A percentile compares a stretch with the other conserved stretches of the same genome.
Conservation (phyloP, 2,113 vertebrate genomes). For the Onychostruthus taczanowskii region DNA sequence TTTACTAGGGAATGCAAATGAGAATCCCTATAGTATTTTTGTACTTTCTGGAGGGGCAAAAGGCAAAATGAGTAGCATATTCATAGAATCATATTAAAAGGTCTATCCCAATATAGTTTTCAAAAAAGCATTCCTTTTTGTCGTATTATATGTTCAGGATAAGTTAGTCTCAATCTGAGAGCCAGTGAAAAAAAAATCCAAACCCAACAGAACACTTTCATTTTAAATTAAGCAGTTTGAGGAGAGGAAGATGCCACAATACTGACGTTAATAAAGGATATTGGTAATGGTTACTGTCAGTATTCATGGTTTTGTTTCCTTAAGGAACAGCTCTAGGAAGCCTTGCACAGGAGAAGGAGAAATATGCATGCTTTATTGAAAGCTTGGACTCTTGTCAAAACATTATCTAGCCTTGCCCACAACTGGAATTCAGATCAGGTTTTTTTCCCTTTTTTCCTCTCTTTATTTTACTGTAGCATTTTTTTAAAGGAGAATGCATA, state of each 20-base stretch:
- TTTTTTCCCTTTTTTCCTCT: neutral
- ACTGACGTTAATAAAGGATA: neutral
- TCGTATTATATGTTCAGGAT: neutral
- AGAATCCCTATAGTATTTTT: neutral
- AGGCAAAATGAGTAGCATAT: neutral
- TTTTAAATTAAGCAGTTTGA: neutral
- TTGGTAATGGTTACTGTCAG: neutral
- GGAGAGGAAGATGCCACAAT: neutral
- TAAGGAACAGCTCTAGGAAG: neutral
- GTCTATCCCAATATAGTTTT: neutral
- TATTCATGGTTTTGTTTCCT: neutral
- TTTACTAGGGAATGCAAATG: neutral
- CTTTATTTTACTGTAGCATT: neutral
- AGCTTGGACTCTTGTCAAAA: conserved; percentile 32
- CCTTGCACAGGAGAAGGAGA: neutral
- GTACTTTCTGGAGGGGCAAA: neutral
- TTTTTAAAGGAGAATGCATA: neutral
- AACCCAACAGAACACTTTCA: neutral
- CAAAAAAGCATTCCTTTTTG: neutral
- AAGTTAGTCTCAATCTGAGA: neutral
- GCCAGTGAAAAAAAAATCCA: neutral
- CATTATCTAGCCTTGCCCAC: conserved; percentile 35
- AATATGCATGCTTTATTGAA: conserved; percentile 6
- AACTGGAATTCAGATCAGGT: conserved; percentile 20
- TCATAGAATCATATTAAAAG: neutral